Conservation (phyloP, 2,113 vertebrate species). For the Carassius auratus region DNA sequence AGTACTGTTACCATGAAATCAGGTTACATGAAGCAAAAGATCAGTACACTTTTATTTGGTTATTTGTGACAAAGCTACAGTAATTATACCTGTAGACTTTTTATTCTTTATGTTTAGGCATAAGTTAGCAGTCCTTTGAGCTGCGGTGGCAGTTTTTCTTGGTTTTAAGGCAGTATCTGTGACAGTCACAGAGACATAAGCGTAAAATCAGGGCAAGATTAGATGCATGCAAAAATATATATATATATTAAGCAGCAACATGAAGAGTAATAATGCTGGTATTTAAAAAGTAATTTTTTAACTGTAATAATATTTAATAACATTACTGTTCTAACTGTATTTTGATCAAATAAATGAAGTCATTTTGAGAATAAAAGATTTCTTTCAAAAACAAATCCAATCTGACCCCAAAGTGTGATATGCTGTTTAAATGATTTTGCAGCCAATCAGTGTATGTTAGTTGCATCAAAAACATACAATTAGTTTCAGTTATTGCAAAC, state of each 20-base stretch:
- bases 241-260: neutral
- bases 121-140: slow-evolving; percentile 62
- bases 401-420: neutral
- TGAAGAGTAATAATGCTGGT: neutral
- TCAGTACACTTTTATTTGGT: neutral
- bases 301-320: neutral
- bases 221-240: neutral
- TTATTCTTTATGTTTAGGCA: slow-evolving; percentile 67
- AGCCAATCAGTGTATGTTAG: neutral
- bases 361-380: neutral
- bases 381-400: neutral
- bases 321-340: neutral
- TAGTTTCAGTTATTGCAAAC: neutral
- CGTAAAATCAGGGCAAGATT: neutral
- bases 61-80: slow-evolving; percentile 28
- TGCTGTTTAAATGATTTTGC: neutral
- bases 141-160: slow-evolving; percentile 52
- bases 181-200: slow-evolving; percentile 12
- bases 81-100: slow-evolving; percentile 66
- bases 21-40: neutral
- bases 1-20: neutral
- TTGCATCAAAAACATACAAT: neutral
- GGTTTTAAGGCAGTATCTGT: slow-evolving; percentile 54
- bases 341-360: neutral
- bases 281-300: neutral